A percentile compares a stretch with the other conserved stretches of the same genome.
Evolutionary conservation across 2,113 vertebrate genomes (phyloP).

Genomic region (Trichechus manatus): DNA sequence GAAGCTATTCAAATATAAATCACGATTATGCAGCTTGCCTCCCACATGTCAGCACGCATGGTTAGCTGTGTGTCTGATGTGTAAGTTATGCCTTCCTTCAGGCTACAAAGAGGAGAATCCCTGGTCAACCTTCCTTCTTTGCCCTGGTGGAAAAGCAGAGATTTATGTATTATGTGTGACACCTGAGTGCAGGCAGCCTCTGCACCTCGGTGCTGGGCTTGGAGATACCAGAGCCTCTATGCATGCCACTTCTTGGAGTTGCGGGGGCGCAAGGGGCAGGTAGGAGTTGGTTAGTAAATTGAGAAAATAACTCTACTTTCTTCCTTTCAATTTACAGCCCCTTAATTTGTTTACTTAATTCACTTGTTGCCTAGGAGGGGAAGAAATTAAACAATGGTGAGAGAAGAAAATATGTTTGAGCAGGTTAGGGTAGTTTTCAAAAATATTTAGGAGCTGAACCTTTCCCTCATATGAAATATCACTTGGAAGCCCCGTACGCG

Average conservation of each 20-base stretch:
- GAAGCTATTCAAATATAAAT: conserved; percentile 71
- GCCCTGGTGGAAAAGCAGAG: neutral
- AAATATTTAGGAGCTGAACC: neutral
- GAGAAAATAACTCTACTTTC: neutral
- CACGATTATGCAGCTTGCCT: neutral
- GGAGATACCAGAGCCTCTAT: neutral
- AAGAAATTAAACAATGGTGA: neutral
- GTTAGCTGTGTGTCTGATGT: conserved; percentile 26
- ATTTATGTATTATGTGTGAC: neutral
- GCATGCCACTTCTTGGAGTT: neutral
- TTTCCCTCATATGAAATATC: neutral
- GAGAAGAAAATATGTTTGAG: neutral
- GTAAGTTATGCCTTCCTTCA: conserved; percentile 23
- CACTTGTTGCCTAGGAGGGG: neutral
- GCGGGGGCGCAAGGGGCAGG: too few relatives aligned
- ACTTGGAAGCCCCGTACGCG: fast-evolving
- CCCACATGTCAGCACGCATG: conserved; percentile 46
- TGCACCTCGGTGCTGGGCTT: neutral
- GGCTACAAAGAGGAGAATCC: neutral
- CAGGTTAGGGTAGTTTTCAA: neutral
- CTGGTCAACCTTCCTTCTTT: neutral
- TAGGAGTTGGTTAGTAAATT: neutral
- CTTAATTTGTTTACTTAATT: neutral
- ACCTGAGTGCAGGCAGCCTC: neutral
- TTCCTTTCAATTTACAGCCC: neutral